Conservation (phyloP, 2,888 invertebrate genomes). For the Caenorhabditis doughertyi region DNA sequence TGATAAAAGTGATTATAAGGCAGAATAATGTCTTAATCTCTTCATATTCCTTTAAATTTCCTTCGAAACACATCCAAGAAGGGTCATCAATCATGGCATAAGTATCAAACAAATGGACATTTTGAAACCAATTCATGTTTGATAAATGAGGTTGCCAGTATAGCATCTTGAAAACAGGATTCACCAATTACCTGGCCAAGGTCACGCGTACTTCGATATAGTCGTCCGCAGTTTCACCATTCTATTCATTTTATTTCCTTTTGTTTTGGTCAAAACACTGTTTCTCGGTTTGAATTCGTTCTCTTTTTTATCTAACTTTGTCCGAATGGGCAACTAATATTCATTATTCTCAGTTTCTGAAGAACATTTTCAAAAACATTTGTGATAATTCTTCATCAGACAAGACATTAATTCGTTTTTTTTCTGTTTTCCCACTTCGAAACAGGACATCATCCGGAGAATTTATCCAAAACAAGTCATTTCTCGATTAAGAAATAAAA, state of each 20-base stretch:
- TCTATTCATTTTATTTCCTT: slow-evolving; percentile 7
- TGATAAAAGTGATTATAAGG: no score
- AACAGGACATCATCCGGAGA: background rate
- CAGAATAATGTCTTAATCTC: background rate
- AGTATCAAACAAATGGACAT: background rate
- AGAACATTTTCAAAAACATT: no score
- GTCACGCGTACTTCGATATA: slow-evolving; percentile 17
- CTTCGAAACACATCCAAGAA: background rate
- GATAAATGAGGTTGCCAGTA: background rate
- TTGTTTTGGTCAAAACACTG: background rate
- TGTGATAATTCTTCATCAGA: no score
- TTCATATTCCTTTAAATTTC: background rate
- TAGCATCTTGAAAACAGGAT: slow-evolving; percentile 26
- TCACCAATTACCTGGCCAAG: slow-evolving; percentile 40
- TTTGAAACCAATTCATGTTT: slow-evolving; percentile 9
- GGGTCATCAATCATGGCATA: background rate
- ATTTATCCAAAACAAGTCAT: background rate
- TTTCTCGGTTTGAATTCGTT: background rate
- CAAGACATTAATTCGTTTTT: background rate
- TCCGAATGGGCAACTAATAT: no score
- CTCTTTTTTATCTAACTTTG: background rate
- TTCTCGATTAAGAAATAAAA: background rate
- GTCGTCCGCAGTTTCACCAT: slow-evolving; percentile 4
- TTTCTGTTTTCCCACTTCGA: background rate
- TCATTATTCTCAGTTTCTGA: no score